phyloP scores from a whole-genome alignment of 2,797 vertebrate species.

The Momotus momota region DNA sequence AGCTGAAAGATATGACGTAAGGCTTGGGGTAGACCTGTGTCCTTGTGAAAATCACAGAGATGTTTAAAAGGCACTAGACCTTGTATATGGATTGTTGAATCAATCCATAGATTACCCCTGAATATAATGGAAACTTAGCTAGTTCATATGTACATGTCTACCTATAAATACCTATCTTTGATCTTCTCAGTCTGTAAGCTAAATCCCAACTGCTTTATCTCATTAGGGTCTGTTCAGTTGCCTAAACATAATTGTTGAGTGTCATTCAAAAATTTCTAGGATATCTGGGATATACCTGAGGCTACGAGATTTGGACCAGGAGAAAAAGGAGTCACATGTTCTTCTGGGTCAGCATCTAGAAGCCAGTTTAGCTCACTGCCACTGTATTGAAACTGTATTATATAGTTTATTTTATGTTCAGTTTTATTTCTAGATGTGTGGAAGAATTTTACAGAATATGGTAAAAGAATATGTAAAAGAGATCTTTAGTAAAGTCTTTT shows the following conservation, averaged over 20 bases:
- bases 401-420: neutral
- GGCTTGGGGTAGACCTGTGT: neutral
- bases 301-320: neutral
- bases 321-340: fast-evolving
- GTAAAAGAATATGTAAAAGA: neutral
- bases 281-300: neutral
- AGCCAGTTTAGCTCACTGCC: neutral
- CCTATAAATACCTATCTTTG: neutral
- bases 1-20: neutral
- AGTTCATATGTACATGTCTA: neutral
- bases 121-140: neutral
- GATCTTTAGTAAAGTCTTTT: neutral
- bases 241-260: neutral
- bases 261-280: neutral
- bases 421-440: neutral
- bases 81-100: neutral
- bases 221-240: neutral
- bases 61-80: neutral
- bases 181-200: neutral
- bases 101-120: neutral
- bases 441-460: neutral
- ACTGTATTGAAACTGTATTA: neutral
- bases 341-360: neutral
- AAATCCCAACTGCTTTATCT: neutral
- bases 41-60: neutral